These are phyloP conservation scores for Drosophila varians DNA, from an alignment of 1,140 invertebrate species.

Conservation along the genomic window DNA sequence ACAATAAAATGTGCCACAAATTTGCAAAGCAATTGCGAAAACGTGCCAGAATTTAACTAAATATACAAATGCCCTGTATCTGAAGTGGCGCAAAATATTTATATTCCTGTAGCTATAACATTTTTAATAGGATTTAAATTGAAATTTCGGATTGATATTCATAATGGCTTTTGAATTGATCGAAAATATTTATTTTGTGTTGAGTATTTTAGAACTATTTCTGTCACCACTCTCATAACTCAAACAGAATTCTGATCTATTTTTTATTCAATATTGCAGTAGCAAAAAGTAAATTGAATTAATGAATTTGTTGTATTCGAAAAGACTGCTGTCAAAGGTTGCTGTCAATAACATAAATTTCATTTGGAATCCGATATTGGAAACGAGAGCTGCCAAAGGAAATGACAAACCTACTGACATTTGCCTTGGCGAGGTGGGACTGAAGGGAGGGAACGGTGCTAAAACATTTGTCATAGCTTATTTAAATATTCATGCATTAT, in stretches of 20 bases:
- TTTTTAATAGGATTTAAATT: slow-evolving; percentile 22
- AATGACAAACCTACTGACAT: slow-evolving; percentile 59
- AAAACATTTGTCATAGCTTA: slow-evolving; percentile 63
- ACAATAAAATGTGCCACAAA: slow-evolving; percentile 32
- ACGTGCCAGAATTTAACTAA: slow-evolving; percentile 30
- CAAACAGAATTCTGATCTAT: slow-evolving; percentile 16
- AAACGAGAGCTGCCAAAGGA: slow-evolving; percentile 21
- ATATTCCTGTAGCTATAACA: slow-evolving; percentile 9
- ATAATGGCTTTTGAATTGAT: background rate
- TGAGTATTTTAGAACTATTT: slow-evolving; percentile 2
- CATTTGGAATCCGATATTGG: slow-evolving; percentile 6
- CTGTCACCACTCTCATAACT: slow-evolving; percentile 48
- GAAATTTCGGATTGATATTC: background rate
- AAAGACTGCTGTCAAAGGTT: slow-evolving; percentile 24
- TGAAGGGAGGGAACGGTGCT: slow-evolving; percentile 15
- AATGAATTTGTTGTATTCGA: slow-evolving; percentile 38
- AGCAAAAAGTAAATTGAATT: slow-evolving; percentile 19
- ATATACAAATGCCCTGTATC: slow-evolving; percentile 18
- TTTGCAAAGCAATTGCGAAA: slow-evolving; percentile 28
- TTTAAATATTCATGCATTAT: slow-evolving; percentile 60
- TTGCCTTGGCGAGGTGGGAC: slow-evolving; percentile 18
- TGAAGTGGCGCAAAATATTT: slow-evolving; percentile 8
- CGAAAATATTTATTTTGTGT: background rate
- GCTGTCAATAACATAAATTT: slow-evolving; percentile 21
- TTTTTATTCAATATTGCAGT: slow-evolving; percentile 22